These are phyloP conservation scores for Plotosus lineatus DNA, from an alignment of 2,113 vertebrate species.

Conservation along the genomic window DNA sequence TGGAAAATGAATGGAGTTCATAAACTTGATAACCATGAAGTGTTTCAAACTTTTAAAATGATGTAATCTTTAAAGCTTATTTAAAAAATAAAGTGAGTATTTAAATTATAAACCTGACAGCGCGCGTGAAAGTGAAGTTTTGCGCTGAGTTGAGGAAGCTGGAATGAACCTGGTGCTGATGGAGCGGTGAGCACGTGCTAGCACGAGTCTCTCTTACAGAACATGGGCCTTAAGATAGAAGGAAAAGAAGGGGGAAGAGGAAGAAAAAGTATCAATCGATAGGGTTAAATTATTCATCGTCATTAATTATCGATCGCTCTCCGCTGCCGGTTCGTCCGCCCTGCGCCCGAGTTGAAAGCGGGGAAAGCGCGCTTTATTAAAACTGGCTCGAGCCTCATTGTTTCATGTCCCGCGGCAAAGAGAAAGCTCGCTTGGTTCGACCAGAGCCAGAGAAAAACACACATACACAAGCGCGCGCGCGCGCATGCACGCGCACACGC, in stretches of 20 bases:
- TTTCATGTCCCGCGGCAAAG: conserved; percentile 86
- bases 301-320: conserved; percentile 85
- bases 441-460: conserved; percentile 69
- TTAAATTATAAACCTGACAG: conserved; percentile 5
- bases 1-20: too few species aligned
- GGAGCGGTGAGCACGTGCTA: conserved; percentile 60
- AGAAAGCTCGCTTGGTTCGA: conserved; percentile 78
- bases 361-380: conserved; percentile 85
- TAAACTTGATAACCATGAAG: neutral
- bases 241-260: conserved; percentile 63
- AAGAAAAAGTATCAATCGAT: conserved; percentile 82
- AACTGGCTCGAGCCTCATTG: conserved; percentile 85
- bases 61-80: neutral
- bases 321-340: conserved; percentile 82
- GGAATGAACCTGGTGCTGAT: conserved; percentile 64
- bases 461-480: conserved; percentile 54
- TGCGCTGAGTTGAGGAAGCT: conserved; percentile 54
- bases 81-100: neutral
- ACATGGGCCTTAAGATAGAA: conserved; percentile 75
- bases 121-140: conserved; percentile 9
- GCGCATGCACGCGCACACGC: conserved; percentile 54
- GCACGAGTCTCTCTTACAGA: conserved; percentile 58
- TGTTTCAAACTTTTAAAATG: neutral
- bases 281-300: conserved; percentile 86
- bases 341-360: conserved; percentile 83